A percentile compares a stretch with the other conserved stretches of the same genome.
Conservation (phyloP, 37 sponge, comb jelly and placozoan genomes). For the Oscarella lobularis region DNA sequence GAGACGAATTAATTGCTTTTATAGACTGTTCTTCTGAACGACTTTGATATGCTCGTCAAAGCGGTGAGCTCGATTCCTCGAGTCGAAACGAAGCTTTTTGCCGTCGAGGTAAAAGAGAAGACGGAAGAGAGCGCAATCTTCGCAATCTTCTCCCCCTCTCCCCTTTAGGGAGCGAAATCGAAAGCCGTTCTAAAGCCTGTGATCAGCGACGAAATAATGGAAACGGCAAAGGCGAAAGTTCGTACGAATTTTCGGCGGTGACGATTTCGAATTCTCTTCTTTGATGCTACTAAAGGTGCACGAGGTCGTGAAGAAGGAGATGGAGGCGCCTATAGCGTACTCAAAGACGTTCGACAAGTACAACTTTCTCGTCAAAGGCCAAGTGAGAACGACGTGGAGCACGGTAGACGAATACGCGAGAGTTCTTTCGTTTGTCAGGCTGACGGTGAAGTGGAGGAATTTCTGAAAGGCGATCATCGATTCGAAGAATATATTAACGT, state of each 20-base stretch:
- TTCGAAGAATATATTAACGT: slow-evolving; percentile 57
- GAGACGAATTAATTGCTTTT: background rate
- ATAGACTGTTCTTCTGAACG: slow-evolving; percentile 57
- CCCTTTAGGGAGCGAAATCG: slow-evolving; percentile 22
- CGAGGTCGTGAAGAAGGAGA: slow-evolving; percentile 22
- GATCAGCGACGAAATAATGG: slow-evolving; percentile 45
- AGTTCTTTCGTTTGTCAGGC: slow-evolving; percentile 31
- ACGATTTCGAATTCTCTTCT: too few species aligned
- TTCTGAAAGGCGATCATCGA: slow-evolving; percentile 60
- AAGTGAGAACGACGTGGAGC: slow-evolving; percentile 24
- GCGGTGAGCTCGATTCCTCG: slow-evolving; percentile 70
- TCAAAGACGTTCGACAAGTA: slow-evolving; percentile 70
- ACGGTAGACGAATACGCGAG: background rate
- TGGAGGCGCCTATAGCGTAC: slow-evolving; percentile 50
- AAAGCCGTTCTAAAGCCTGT: slow-evolving; percentile 67
- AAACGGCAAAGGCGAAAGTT: slow-evolving; percentile 59
- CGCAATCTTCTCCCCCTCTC: too few species aligned
- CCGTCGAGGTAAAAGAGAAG: too few species aligned
- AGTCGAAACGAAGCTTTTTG: slow-evolving; percentile 88
- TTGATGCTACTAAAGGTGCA: slow-evolving; percentile 12
- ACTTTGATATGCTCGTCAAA: slow-evolving; percentile 74
- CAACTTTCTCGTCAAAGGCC: slow-evolving; percentile 43
- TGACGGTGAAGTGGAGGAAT: slow-evolving; percentile 61
- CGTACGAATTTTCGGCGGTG: background rate
- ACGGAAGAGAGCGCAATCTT: too few species aligned